Evolutionary conservation across 2,113 vertebrate species (phyloP).

Genomic region (Pontoporia blainvillei): DNA sequence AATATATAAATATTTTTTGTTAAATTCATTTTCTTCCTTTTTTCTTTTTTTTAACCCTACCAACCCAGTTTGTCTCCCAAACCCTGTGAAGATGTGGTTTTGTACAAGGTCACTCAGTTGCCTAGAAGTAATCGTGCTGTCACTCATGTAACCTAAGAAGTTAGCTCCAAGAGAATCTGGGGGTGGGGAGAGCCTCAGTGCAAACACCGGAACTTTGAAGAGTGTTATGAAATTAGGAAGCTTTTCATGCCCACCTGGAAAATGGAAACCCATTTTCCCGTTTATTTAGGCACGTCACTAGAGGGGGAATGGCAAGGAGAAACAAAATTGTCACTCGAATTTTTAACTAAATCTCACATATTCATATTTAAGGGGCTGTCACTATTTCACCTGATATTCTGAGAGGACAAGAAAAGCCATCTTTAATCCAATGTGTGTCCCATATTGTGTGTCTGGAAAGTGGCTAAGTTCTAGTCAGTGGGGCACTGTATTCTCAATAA

Average conservation of each 20-base stretch:
- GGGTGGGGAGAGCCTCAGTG: not conserved
- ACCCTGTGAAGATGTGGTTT: not conserved
- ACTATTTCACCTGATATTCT: not conserved
- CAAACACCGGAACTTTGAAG: not conserved
- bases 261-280: not conserved
- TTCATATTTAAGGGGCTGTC: not conserved
- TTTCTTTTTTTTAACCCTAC: not conserved
- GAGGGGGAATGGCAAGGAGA: not conserved
- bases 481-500: not conserved
- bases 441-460: not conserved
- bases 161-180: not conserved
- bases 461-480: constrained; percentile 18
- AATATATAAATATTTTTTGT: not conserved
- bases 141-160: constrained; percentile 36
- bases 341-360: not conserved
- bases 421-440: not conserved
- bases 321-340: not conserved
- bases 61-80: not conserved
- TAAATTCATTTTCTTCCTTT: not conserved
- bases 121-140: not conserved
- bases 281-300: not conserved
- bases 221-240: not conserved
- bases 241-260: not conserved
- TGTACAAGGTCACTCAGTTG: constrained; percentile 40
- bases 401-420: not conserved